phyloP scores from a whole-genome alignment of 2,888 invertebrate species.

The Sphinx pinastri region DNA sequence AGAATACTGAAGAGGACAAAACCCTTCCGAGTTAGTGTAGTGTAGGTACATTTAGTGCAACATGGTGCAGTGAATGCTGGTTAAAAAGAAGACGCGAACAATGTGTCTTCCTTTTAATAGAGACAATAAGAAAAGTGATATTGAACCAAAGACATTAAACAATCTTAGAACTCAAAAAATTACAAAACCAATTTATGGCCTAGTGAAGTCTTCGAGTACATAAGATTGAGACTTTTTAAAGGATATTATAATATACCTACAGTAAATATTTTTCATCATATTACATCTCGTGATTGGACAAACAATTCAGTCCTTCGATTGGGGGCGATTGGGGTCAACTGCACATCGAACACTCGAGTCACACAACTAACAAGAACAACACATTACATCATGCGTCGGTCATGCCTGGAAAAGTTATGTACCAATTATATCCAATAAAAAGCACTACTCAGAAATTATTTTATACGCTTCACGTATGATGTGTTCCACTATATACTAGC shows the following conservation, averaged over 20 bases:
- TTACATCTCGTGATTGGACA: slow-evolving; percentile 58
- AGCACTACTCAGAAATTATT: slow-evolving; percentile 36
- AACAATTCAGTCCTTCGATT: slow-evolving; percentile 82
- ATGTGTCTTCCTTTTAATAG: no score
- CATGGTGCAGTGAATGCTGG: no score
- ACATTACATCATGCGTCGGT: slow-evolving; percentile 67
- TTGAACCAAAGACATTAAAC: no score
- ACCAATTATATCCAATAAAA: slow-evolving; percentile 68
- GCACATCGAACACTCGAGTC: slow-evolving; percentile 70
- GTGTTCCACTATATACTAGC: slow-evolving; percentile 31
- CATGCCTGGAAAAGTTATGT: slow-evolving; percentile 59
- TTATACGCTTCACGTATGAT: slow-evolving; percentile 35
- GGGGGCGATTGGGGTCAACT: slow-evolving; percentile 82
- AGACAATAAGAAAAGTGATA: no score
- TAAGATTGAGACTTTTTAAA: not conserved
- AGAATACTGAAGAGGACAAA: no score
- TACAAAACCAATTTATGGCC: not conserved
- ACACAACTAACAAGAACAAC: slow-evolving; percentile 51
- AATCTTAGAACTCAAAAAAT: no score
- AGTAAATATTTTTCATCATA: not conserved
- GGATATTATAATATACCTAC: not conserved
- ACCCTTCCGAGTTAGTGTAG: no score
- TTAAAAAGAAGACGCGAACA: no score
- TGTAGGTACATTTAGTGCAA: no score
- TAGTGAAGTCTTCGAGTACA: not conserved